phyloP scores from a whole-genome alignment of 2,113 vertebrate genomes.

The Larimichthys crocea region DNA sequence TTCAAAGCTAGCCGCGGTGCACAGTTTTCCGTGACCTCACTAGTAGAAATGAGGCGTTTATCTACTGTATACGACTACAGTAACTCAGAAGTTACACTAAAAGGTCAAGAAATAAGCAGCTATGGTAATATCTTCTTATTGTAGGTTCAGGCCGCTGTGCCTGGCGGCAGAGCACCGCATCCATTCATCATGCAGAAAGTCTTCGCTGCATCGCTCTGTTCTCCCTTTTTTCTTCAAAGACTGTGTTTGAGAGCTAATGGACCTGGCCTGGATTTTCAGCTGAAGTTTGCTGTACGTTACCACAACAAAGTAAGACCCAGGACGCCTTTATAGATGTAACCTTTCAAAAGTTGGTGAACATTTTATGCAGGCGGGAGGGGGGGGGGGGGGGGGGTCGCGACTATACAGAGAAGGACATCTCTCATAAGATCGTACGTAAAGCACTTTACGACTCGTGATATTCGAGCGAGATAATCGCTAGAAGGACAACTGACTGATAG shows the following conservation, averaged over 20 bases:
- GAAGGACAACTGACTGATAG: constrained; percentile 42
- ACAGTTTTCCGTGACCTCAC: constrained; percentile 25
- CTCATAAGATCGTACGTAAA: constrained; percentile 9
- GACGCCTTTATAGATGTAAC: constrained; percentile 17
- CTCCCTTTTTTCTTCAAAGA: not conserved
- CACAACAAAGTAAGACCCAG: not conserved
- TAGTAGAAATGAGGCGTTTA: not conserved
- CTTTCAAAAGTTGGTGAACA: constrained; percentile 22
- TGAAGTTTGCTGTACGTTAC: not conserved
- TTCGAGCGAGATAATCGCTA: constrained; percentile 43
- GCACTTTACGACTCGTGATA: constrained; percentile 23
- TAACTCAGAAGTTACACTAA: not conserved
- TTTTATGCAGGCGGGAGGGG: constrained; percentile 5
- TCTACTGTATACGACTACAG: not conserved
- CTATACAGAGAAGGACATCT: constrained; percentile 24
- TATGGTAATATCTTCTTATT: constrained; percentile 36
- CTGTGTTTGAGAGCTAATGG: constrained; percentile 9
- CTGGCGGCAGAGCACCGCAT: constrained; percentile 21
- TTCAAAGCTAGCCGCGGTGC: constrained; percentile 50
- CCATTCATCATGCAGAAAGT: constrained; percentile 33
- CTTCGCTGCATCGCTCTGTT: not conserved
- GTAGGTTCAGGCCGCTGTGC: constrained; percentile 1
- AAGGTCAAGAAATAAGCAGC: constrained; percentile 36
- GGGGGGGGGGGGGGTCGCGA: not conserved
- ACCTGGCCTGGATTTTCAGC: constrained; percentile 23